Base-by-base conservation (phyloP, 2,888 invertebrate genomes). In the Aethes cnicana region DNA sequence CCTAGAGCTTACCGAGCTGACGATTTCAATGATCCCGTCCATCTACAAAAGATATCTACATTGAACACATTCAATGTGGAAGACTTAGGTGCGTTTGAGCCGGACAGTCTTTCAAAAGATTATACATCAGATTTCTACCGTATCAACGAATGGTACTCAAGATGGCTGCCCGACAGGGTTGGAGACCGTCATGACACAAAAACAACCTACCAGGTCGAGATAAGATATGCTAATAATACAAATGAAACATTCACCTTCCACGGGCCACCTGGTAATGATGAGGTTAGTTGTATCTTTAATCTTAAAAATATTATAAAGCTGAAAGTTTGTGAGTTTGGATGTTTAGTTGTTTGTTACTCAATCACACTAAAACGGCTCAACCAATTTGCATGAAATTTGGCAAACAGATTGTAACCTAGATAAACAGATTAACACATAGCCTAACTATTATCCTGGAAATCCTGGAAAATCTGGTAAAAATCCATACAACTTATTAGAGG, bases 221-320 rank as follows among this genome's bases (percentile, higher is more conserved):
- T 97, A 61, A 92, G 97, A 72, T 97, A 97, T 84, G 95, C 97
- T 0, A 97, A 97, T 78, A 97, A 97, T 72, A 97, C 97, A 1
- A 97, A 97, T 82, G 97, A 97, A 78, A 97, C 97, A n/a, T 96
- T 94, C 72, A 96, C 96, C n/a, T 98, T 97, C 84, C 97, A 97
- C 58, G 97, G 97, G 35, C 97, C 97, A 5, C 96, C 94, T 36
- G 97, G 96, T 28, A 95, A 96, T 59, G 97, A 97, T 81, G 97
- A 97, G 90, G 91, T 91, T 66, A 62, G 77, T 74, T 53, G 43
- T 36, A 20, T 6, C 4, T 9, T 47, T 20, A 1, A n/a, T n/a
- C n/a, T n/a, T n/a, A n/a, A n/a, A n/a, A n/a, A n/a, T n/a, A n/a
- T n/a, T n/a, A n/a, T n/a, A n/a, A n/a, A n/a, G n/a, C n/a, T n/a